Evolutionary conservation across 2,113 vertebrate genomes (phyloP).

Genomic region (Microtus ochrogaster): DNA sequence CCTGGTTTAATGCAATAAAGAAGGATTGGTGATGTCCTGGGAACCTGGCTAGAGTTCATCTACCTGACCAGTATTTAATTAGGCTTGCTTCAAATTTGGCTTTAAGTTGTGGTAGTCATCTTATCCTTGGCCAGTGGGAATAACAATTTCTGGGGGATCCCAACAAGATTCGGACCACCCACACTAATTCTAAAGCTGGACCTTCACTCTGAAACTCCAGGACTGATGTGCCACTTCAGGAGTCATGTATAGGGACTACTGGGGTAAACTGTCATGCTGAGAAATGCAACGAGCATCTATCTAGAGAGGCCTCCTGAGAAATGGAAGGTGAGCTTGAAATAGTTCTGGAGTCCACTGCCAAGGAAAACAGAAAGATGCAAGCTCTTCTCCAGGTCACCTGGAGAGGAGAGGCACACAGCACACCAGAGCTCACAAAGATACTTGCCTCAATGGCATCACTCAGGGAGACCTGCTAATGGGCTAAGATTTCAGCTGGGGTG

Average conservation of each 20-base stretch:
- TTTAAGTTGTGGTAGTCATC: neutral
- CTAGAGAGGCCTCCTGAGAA: slow-evolving; percentile 83
- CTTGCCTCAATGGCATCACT: neutral
- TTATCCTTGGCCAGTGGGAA: neutral
- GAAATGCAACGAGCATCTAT: too few relatives aligned
- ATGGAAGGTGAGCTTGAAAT: slow-evolving; percentile 92
- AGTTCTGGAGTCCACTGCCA: slow-evolving; percentile 92
- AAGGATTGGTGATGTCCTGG: neutral
- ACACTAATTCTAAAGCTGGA: neutral
- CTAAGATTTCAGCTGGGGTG: slow-evolving; percentile 78
- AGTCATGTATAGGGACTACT: neutral
- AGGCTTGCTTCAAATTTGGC: neutral
- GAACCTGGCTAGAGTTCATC: neutral
- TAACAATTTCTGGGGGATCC: neutral
- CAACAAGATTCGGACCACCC: neutral
- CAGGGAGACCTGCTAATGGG: slow-evolving; percentile 47
- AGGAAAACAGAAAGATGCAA: slow-evolving; percentile 91
- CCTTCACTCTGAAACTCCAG: neutral
- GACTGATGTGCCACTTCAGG: neutral
- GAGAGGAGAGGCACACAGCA: neutral
- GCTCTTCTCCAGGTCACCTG: slow-evolving; percentile 85
- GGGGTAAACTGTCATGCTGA: neutral
- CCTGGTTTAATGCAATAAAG: neutral
- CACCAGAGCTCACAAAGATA: neutral
- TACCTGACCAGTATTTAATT: neutral